Evolutionary conservation across 2,888 invertebrate species (phyloP).

Genomic region (Coleophora flavipennella): DNA sequence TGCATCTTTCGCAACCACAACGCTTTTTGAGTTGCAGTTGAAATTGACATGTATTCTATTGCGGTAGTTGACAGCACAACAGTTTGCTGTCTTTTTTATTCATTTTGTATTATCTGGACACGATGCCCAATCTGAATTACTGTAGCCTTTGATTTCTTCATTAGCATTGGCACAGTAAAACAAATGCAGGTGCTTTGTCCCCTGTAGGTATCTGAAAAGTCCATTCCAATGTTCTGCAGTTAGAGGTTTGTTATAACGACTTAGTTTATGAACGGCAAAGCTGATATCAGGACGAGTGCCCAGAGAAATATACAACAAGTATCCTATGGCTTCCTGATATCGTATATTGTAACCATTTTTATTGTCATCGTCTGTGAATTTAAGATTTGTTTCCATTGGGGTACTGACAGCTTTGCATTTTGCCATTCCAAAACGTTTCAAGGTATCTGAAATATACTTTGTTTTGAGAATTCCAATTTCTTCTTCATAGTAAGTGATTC

Average conservation of each 20-base stretch:
- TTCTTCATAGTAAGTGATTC: slow-evolving; percentile 1
- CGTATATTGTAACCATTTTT: slow-evolving; percentile 5
- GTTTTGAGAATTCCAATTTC: slow-evolving; percentile 7
- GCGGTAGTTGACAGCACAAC: slow-evolving; percentile 7
- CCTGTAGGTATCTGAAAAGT: slow-evolving; percentile 18
- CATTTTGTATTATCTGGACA: slow-evolving; percentile 20
- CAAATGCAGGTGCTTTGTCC: slow-evolving; percentile 11
- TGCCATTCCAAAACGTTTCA: slow-evolving; percentile 11
- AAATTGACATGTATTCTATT: slow-evolving; percentile 19
- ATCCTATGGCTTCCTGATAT: slow-evolving; percentile 14
- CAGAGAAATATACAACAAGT: slow-evolving; percentile 13
- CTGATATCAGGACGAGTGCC: slow-evolving; percentile 19
- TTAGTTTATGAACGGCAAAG: slow-evolving; percentile 16
- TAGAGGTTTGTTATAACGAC: slow-evolving; percentile 16
- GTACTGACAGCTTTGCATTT: slow-evolving; percentile 12
- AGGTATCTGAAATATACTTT: slow-evolving; percentile 7
- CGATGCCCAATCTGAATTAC: slow-evolving; percentile 22
- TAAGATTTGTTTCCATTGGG: slow-evolving; percentile 9
- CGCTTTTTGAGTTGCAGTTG: slow-evolving; percentile 16
- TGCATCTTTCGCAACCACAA: slow-evolving; percentile 14
- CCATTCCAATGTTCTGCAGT: slow-evolving; percentile 17
- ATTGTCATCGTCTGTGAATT: slow-evolving; percentile 8
- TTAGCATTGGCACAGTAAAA: slow-evolving; percentile 7
- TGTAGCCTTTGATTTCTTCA: slow-evolving; percentile 16
- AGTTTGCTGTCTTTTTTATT: slow-evolving; percentile 17